A percentile compares a stretch with the other conserved stretches of the same genome.
phyloP scores from a whole-genome alignment of 2,888 invertebrate genomes.

The Rhabditophanes sp. region DNA sequence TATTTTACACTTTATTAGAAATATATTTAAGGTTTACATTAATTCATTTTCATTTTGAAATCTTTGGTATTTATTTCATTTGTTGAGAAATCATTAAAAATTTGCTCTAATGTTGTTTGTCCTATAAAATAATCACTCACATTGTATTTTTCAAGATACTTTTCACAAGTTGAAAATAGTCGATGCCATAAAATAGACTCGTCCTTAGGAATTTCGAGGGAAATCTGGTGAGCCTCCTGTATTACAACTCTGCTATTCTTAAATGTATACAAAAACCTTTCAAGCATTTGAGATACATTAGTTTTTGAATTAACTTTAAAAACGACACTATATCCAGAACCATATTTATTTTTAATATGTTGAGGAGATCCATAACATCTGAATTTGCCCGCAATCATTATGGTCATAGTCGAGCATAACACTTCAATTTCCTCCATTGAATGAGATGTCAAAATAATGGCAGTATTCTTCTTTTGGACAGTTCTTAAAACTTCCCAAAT shows the following conservation, averaged over 20 bases:
- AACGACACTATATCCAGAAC: conserved; percentile 21
- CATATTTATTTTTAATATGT: conserved; percentile 54
- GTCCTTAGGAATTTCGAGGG: conserved; percentile 46
- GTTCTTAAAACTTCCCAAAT: conserved; percentile 7
- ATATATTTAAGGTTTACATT: no score
- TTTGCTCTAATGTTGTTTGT: conserved; percentile 66
- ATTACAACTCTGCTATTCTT: conserved; percentile 13
- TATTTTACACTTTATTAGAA: no score
- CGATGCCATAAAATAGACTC: conserved; percentile 45
- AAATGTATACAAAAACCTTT: conserved; percentile 49
- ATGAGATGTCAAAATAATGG: conserved; percentile 58
- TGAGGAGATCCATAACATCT: conserved; percentile 61
- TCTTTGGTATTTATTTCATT: no score
- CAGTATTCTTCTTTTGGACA: conserved; percentile 49
- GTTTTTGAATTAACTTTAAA: conserved; percentile 11
- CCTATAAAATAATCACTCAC: conserved; percentile 60
- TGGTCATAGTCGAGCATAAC: conserved; percentile 60
- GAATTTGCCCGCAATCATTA: conserved; percentile 60
- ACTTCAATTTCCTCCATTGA: conserved; percentile 78
- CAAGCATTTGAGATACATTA: conserved; percentile 10
- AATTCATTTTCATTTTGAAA: no score
- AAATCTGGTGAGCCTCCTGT: conserved; percentile 45
- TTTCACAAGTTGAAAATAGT: conserved; percentile 46
- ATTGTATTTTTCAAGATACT: conserved; percentile 44
- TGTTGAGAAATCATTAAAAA: conserved; percentile 42